Conservation (phyloP, 2,888 invertebrate genomes). For the Gari tellinella region DNA sequence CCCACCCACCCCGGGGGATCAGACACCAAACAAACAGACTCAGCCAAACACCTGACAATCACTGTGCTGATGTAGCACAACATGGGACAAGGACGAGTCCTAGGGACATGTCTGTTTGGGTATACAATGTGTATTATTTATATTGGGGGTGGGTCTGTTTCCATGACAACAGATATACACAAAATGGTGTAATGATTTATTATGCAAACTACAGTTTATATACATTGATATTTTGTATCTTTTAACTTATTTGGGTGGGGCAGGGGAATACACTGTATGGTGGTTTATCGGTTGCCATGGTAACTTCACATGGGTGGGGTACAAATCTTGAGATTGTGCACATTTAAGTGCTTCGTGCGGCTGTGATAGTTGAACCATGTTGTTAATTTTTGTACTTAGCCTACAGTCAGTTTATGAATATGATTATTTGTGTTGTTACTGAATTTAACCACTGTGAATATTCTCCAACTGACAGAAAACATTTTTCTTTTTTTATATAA, state of each 20-base stretch:
- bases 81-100: neutral
- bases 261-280: neutral
- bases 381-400: slow-evolving; percentile 41
- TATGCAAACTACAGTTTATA: neutral
- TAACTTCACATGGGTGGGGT: slow-evolving; percentile 14
- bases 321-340: slow-evolving; percentile 61
- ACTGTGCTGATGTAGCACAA: slow-evolving; percentile 4
- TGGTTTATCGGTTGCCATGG: neutral
- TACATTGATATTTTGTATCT: slow-evolving; percentile 1
- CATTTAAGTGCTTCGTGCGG: slow-evolving; percentile 67
- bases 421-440: slow-evolving; percentile 19
- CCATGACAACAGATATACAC: slow-evolving; percentile 12
- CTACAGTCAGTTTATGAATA: slow-evolving; percentile 36
- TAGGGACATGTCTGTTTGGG: slow-evolving; percentile 12
- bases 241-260: slow-evolving; percentile 7
- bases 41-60: slow-evolving; percentile 71
- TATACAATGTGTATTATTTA: slow-evolving; percentile 6
- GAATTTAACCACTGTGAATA: neutral
- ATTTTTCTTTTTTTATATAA: too few species aligned
- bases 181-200: slow-evolving; percentile 1
- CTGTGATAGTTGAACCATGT: slow-evolving; percentile 71
- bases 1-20: slow-evolving; percentile 64
- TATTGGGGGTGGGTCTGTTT: slow-evolving; percentile 17
- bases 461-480: neutral
- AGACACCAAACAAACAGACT: slow-evolving; percentile 63